These are phyloP conservation scores for Leptinotarsa texana DNA, from an alignment of 1,140 invertebrate genomes.

Conservation along the genomic window DNA sequence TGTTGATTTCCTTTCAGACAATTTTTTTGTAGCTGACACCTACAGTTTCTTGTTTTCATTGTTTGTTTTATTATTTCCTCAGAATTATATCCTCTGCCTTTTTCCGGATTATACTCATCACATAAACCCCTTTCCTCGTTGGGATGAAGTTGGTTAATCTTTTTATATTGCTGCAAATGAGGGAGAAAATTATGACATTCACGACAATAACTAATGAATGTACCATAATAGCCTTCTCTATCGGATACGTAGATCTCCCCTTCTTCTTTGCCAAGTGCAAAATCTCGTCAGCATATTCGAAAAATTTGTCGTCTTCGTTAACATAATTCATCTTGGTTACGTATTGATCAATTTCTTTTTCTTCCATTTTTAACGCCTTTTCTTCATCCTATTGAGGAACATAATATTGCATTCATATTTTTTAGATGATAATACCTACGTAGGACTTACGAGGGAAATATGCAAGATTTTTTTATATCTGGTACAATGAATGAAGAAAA, in stretches of 20 bases:
- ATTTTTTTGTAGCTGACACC: not conserved
- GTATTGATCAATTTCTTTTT: slow-evolving; percentile 35
- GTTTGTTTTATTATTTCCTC: not conserved
- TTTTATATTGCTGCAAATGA: slow-evolving; percentile 19
- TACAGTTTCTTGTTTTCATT: not conserved
- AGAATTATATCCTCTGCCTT: not conserved
- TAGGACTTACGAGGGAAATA: not conserved
- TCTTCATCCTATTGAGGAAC: slow-evolving; percentile 46
- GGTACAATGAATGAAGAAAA: no score
- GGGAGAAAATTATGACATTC: not conserved
- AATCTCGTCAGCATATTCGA: slow-evolving; percentile 50
- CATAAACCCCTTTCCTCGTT: not conserved
- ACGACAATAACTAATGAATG: not conserved
- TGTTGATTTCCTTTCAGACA: no score
- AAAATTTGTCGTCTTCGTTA: slow-evolving; percentile 48
- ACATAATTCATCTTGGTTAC: slow-evolving; percentile 7
- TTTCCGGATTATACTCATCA: not conserved
- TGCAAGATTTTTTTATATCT: not conserved
- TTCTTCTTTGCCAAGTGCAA: slow-evolving; percentile 48
- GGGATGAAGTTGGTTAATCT: not conserved
- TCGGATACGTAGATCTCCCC: slow-evolving; percentile 44
- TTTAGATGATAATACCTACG: not conserved
- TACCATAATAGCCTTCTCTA: slow-evolving; percentile 46
- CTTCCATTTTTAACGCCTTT: slow-evolving; percentile 53
- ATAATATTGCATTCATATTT: not conserved